Percentiles rank a stretch among this genome's conserved stretches.
phyloP scores from a whole-genome alignment of 1,140 invertebrate genomes.

The Drosophila bipectinata region DNA sequence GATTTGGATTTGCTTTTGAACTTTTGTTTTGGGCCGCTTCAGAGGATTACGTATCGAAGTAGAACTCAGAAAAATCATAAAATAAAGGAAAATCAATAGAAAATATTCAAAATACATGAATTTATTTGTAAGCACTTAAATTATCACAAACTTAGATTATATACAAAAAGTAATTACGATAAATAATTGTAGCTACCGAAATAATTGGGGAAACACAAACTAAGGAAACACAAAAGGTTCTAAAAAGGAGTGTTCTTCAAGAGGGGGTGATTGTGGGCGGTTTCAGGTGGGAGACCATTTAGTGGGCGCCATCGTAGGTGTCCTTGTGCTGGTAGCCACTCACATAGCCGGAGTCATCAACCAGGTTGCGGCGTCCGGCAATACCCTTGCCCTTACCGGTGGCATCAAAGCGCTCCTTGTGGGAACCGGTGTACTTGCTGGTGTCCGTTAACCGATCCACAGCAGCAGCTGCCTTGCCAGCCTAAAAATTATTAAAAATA shows the following conservation, averaged over 20 bases:
- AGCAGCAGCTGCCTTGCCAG: constrained; percentile 89
- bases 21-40: constrained; percentile 38
- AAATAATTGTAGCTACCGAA: constrained; percentile 60
- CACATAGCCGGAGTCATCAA: constrained; percentile 93
- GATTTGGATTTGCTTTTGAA: constrained; percentile 53
- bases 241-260: constrained; percentile 10
- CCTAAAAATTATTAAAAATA: constrained; percentile 61
- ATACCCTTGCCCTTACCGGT: constrained; percentile 95
- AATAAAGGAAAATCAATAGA: constrained; percentile 10
- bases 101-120: constrained; percentile 41
- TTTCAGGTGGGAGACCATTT: constrained; percentile 44
- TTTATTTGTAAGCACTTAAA: constrained; percentile 73
- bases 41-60: constrained; percentile 29
- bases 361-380: constrained; percentile 91
- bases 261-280: constrained; percentile 5
- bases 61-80: constrained; percentile 17
- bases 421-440: constrained; percentile 95
- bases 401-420: constrained; percentile 94
- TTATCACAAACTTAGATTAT: constrained; percentile 74
- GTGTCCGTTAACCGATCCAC: constrained; percentile 95
- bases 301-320: constrained; percentile 87
- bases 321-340: constrained; percentile 95
- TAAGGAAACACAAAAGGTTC: constrained; percentile 37
- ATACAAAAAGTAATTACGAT: constrained; percentile 47
- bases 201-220: constrained; percentile 43